Percentiles rank a stretch among this genome's conserved stretches.
Evolutionary conservation across 2,888 invertebrate genomes (phyloP).

Genomic region (Corbicula japonica): DNA sequence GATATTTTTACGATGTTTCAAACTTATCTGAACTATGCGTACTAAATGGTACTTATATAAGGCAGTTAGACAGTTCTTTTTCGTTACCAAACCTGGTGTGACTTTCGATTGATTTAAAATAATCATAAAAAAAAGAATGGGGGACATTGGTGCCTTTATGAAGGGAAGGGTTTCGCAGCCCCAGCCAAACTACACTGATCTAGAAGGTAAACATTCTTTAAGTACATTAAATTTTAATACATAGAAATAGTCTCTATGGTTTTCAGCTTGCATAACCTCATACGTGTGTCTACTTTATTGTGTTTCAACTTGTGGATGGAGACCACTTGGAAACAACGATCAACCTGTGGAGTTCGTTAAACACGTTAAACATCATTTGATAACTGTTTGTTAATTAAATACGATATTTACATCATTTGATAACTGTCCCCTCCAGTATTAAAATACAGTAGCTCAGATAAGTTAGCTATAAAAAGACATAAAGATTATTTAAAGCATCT

Average conservation of each 20-base stretch:
- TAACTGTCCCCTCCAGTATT: neutral
- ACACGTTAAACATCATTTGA: neutral
- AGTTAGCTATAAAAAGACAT: too few relatives aligned
- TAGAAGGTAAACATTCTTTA: conserved; percentile 9
- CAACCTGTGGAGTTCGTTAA: neutral
- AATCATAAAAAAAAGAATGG: conserved; percentile 24
- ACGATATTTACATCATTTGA: neutral
- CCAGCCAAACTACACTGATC: conserved; percentile 1
- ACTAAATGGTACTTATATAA: too few relatives aligned
- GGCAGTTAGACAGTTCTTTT: too few relatives aligned
- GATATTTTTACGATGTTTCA: too few relatives aligned
- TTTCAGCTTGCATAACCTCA: neutral
- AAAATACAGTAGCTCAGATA: too few relatives aligned
- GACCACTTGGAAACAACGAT: neutral
- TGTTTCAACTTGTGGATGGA: neutral
- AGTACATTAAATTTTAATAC: neutral
- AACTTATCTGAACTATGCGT: too few relatives aligned
- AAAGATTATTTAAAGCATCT: too few relatives aligned
- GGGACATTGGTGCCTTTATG: conserved; percentile 41
- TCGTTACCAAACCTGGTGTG: too few relatives aligned
- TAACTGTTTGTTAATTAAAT: neutral
- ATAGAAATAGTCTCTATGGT: neutral
- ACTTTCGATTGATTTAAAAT: too few relatives aligned
- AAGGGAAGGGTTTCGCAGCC: conserved; percentile 13
- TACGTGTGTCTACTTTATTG: neutral